phyloP scores from a whole-genome alignment of 2,797 vertebrate species.

The Chelmon rostratus region DNA sequence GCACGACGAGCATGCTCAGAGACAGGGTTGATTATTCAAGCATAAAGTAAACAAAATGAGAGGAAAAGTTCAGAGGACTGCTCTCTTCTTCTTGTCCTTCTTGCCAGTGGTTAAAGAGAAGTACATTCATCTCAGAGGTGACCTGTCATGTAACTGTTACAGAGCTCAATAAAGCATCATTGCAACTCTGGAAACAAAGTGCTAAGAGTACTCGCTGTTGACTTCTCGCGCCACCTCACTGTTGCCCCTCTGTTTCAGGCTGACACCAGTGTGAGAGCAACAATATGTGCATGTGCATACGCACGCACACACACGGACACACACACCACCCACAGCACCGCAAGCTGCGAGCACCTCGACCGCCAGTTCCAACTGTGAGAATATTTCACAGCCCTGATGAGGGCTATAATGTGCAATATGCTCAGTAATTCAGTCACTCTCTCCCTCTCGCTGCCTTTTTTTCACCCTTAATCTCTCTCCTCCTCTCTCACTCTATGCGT shows the following conservation, averaged over 20 bases:
- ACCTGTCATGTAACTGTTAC: not conserved
- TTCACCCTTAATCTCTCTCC: constrained; percentile 61
- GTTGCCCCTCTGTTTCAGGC: not conserved
- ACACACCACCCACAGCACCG: constrained; percentile 47
- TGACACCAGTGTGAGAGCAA: constrained; percentile 49
- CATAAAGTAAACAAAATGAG: constrained; percentile 36
- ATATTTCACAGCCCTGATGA: constrained; percentile 74
- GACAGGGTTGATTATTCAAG: not conserved
- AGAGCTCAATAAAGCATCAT: not conserved
- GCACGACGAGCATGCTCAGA: not conserved
- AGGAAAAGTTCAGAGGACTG: constrained; percentile 1
- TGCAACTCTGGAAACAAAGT: not conserved
- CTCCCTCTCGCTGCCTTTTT: constrained; percentile 34
- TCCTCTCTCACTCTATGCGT: constrained; percentile 43
- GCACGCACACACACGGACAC: constrained; percentile 34
- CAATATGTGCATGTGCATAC: constrained; percentile 53
- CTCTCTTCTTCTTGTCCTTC: not conserved
- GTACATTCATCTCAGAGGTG: not conserved
- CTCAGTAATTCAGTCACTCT: constrained; percentile 65
- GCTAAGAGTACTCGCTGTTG: constrained; percentile 20
- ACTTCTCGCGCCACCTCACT: constrained; percentile 12
- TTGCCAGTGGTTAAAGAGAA: constrained; percentile 8
- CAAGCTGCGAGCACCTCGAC: constrained; percentile 69
- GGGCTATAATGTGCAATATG: constrained; percentile 78
- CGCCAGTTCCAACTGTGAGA: constrained; percentile 67